These are phyloP conservation scores for Aleiodes leptofemur DNA, from an alignment of 2,888 invertebrate genomes.

Conservation along the genomic window DNA sequence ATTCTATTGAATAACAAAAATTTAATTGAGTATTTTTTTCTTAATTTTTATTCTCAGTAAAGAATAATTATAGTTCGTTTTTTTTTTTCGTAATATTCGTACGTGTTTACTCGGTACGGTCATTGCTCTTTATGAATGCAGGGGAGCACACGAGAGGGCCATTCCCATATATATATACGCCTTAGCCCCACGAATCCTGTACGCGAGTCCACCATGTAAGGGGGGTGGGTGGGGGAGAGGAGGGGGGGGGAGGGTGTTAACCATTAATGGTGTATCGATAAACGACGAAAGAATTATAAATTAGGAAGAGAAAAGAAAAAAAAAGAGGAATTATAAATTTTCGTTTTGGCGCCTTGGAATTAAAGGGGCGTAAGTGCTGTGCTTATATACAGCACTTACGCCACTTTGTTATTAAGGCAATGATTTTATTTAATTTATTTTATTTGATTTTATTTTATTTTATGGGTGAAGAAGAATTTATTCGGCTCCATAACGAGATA, in stretches of 20 bases:
- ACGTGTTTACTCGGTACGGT: slow-evolving; percentile 18
- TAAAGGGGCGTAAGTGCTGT: too few relatives aligned
- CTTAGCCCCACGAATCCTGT: slow-evolving; percentile 10
- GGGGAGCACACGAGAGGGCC: not conserved
- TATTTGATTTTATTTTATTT: not conserved
- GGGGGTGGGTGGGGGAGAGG: not conserved
- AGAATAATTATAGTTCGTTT: not conserved
- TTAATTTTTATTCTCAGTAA: not conserved
- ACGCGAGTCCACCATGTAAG: not conserved
- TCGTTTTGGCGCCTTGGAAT: too few relatives aligned
- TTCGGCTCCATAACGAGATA: not conserved
- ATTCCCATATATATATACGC: slow-evolving; percentile 7
- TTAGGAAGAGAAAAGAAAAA: not conserved
- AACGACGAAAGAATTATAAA: slow-evolving; percentile 4
- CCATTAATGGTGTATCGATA: slow-evolving; percentile 27
- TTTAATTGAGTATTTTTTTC: too few relatives aligned
- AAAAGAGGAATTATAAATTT: too few relatives aligned
- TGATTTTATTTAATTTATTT: too few relatives aligned
- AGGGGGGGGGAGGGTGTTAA: not conserved
- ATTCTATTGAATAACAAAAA: too few relatives aligned
- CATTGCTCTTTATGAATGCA: slow-evolving; percentile 19
- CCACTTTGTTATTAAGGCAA: too few relatives aligned
- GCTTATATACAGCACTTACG: too few relatives aligned
- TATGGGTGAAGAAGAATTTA: not conserved
- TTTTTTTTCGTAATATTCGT: not conserved